Conservation (phyloP, 2,888 invertebrate species). For the Agrotis puta region DNA sequence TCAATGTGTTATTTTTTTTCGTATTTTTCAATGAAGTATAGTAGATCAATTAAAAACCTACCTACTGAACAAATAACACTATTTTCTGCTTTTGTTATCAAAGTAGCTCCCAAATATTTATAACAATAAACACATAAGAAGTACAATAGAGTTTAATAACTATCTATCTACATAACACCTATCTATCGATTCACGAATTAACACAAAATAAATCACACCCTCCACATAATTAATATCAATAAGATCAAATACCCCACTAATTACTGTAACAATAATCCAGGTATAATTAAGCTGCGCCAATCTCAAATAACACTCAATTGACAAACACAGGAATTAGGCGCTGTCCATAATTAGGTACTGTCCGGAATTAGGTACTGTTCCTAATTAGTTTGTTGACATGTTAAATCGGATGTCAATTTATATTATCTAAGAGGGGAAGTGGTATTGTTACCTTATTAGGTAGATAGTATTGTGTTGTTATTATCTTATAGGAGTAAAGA, state of each 20-base stretch:
- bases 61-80: too few species aligned
- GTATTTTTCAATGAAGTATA: too few species aligned
- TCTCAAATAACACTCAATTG: conserved; percentile 67
- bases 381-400: conserved; percentile 75
- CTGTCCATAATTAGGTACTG: conserved; percentile 69
- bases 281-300: conserved; percentile 79
- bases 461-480: conserved; percentile 16
- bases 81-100: too few species aligned
- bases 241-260: conserved; percentile 69
- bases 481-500: too few species aligned
- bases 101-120: too few species aligned
- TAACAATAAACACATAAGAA: too few species aligned
- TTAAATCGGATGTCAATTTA: conserved; percentile 71
- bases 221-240: conserved; percentile 33
- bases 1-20: too few species aligned
- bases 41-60: too few species aligned
- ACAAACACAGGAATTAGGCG: conserved; percentile 70
- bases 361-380: conserved; percentile 48
- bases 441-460: conserved; percentile 60
- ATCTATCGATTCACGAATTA: background rate
- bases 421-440: conserved; percentile 67
- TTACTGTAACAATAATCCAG: conserved; percentile 80
- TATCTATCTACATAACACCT: too few species aligned
- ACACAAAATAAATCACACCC: background rate
- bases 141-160: too few species aligned